Base-by-base conservation (phyloP, 2,888 invertebrate species). In the Caenorhabditis doughertyi region DNA sequence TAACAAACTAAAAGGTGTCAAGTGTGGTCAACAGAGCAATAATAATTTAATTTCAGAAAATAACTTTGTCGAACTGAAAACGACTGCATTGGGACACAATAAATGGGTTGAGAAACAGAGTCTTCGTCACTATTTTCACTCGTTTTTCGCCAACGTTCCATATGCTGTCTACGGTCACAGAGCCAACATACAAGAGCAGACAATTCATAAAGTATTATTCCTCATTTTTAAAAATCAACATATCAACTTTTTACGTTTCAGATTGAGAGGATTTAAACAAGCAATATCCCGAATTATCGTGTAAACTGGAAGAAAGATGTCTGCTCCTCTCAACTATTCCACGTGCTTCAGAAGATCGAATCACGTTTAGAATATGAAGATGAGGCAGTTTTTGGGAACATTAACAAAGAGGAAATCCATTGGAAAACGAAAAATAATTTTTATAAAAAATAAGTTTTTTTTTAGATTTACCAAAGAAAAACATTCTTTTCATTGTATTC, bases 301-400 rank as follows among this genome's bases (percentile, higher is more conserved):
- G 42, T 39, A 4, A 8, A 55, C 7, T 68, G 68, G 68, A 39
- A 39, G 11, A 55, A 42, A 13, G 55, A 68, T 9, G 11, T 27
- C 8, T 68, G 68, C 55, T 55, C 42, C 44, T n/a, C 23, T 2
- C n/a, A 39, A 23, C 18, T 68, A 1, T 68, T 68, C 44, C 5
- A 25, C 0, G 27, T 55, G 2, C 68, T 68, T n/a, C 16, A 39
- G 11, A 25, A 23, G 4, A 42, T 53, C n/a, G 25, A 42, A n/a
- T 23, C 32, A 18, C 39, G 18, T 9, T 35, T 67, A 3, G 23
- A 32, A 25, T 9, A 67, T 11, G 67, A 67, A n/a, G 25, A 51
- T 5, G 53, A 67, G n/a, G 51, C 67, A 2, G 0, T 67, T 11
- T 21, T 53, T 16, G 3, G 53, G 13, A 39, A 67, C 0, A 21